A percentile compares a stretch with the other conserved stretches of the same genome.
Evolutionary conservation across 2,113 vertebrate genomes (phyloP).

Genomic region (Phalacrocorax carbo): DNA sequence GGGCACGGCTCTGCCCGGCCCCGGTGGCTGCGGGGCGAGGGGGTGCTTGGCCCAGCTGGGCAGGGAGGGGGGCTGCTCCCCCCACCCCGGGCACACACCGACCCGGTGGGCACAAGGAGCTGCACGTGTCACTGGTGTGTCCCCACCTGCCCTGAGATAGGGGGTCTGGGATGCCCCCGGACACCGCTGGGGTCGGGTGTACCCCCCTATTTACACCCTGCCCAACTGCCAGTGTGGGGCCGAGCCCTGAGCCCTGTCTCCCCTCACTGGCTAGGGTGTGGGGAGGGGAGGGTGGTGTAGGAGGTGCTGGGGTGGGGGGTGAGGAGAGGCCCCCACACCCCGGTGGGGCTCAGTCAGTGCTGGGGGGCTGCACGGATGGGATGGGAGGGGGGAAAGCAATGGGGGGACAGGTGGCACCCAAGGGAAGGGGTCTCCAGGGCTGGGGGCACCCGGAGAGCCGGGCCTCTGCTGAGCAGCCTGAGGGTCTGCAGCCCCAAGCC

Average conservation of each 20-base stretch:
- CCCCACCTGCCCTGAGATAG: not conserved
- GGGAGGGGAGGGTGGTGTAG: not conserved
- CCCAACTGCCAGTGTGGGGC: not conserved
- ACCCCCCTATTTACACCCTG: fast-evolving
- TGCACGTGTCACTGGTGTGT: not conserved
- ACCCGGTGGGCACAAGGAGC: not conserved
- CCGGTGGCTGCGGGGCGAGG: too few species aligned
- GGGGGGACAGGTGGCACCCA: not conserved
- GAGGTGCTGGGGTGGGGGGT: not conserved
- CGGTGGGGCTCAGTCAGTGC: fast-evolving
- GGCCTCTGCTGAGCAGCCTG: not conserved
- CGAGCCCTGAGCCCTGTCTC: not conserved
- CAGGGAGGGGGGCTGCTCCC: not conserved
- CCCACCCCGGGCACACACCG: not conserved
- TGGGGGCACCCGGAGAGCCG: not conserved
- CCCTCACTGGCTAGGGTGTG: fast-evolving
- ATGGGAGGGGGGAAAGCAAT: not conserved
- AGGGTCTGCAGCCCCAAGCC: not conserved
- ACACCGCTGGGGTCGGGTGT: not conserved
- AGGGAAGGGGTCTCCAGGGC: not conserved
- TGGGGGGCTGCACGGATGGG: not conserved
- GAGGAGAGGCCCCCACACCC: not conserved
- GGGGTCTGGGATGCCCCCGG: too few species aligned
- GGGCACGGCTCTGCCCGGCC: too few species aligned
- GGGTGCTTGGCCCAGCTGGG: not conserved